These are phyloP conservation scores for Sylvicapra grimmia DNA, from an alignment of 2,113 vertebrate species.

Conservation along the genomic window DNA sequence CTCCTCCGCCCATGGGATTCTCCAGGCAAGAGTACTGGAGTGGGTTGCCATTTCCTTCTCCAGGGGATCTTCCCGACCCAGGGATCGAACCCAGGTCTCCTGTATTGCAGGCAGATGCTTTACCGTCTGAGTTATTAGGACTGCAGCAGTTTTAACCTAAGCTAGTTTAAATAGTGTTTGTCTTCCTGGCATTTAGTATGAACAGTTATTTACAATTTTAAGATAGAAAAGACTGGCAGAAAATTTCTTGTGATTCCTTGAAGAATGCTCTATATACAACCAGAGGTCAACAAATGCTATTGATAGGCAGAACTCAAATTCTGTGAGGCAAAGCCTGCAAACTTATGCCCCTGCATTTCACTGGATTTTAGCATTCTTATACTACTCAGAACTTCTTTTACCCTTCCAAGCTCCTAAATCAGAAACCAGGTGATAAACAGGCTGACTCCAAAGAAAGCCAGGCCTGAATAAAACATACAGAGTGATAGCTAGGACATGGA, in stretches of 20 bases:
- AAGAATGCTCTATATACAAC: neutral
- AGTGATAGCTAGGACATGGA: neutral
- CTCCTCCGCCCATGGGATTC: too few species aligned
- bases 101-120: too few species aligned
- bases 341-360: neutral
- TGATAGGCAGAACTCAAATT: neutral
- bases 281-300: neutral
- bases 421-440: neutral
- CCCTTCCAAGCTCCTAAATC: neutral
- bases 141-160: neutral
- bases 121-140: too few species aligned
- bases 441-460: neutral
- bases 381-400: neutral
- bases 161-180: neutral
- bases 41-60: too few species aligned
- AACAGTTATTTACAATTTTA: neutral
- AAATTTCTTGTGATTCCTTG: neutral
- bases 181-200: neutral
- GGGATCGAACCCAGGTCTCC: too few species aligned
- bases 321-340: neutral
- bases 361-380: neutral
- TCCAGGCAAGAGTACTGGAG: too few species aligned
- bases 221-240: neutral
- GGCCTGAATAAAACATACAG: too few species aligned
- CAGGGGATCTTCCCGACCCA: too few species aligned